Conservation (phyloP, 2,113 vertebrate species). For the Gnathonemus longibarbis region DNA sequence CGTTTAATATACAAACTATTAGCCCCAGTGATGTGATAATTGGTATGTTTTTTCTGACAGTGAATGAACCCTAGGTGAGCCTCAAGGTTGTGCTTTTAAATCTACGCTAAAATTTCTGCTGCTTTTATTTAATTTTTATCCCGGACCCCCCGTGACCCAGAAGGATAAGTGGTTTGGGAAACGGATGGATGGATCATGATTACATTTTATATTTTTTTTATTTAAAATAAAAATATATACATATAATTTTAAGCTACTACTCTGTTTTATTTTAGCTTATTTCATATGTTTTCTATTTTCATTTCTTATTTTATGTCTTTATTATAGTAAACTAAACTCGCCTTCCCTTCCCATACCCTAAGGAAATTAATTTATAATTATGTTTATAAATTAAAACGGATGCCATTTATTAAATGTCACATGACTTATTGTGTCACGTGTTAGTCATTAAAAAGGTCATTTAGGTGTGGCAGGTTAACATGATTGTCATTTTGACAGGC, state of each 20-base stretch:
- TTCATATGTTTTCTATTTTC: too few relatives aligned
- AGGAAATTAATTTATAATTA: neutral
- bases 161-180: too few relatives aligned
- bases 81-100: neutral
- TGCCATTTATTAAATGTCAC: neutral
- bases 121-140: neutral
- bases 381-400: neutral
- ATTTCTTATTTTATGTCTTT: neutral
- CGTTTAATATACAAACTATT: too few relatives aligned
- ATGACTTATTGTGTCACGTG: neutral
- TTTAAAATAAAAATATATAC: neutral
- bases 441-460: neutral
- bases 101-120: neutral
- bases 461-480: neutral
- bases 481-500: neutral
- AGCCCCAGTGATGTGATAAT: neutral
- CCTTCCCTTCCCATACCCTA: neutral
- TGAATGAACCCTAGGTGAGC: neutral
- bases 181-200: too few relatives aligned
- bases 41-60: neutral
- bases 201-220: neutral
- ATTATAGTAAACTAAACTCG: neutral
- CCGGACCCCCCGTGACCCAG: too few relatives aligned
- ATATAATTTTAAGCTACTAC: too few relatives aligned
- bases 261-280: neutral